Evolutionary conservation across 2,797 vertebrate species (phyloP), one percentile per base, ranked within the genome.

Genomic region (Morus bassanus): DNA sequence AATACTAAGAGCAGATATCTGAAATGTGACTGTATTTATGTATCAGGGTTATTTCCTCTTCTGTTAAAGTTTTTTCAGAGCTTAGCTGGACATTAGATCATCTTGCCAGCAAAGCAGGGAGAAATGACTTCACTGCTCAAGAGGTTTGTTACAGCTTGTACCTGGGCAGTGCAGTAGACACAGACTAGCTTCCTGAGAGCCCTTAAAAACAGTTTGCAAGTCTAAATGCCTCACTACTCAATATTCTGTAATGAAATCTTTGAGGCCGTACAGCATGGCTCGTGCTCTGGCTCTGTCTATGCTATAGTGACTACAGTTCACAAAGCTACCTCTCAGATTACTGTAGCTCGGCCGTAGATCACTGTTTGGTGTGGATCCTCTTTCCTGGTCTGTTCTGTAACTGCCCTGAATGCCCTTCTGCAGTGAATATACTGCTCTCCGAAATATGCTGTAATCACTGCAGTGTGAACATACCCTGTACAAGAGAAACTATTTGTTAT

Each of bases 261-360:
- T 28, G 30, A 61, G 64, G n/a, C n/a, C 33, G 3, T 22, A 18
- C 17, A 61, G n/a, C 37, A 10, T 1, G 0, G 41, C 46, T 93
- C 0, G 0, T 69, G 41, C 17, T 54, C 43, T 46, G 37, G 5
- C 31, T 70, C 22, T 46, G 33, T 30, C 56, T 39, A 0, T 30
- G 73, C 24, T 79, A 3, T 22, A 27, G 17, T 43, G 27, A 18
- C 35, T 83, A 11, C 35, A 59, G 68, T 17, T 78, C 50, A 72
- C 56, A 72, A 74, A 84, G 61, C 30, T 39, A 2, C 39, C 14
- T 91, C 73, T 67, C 31, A 22, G 21, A 39, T 50, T 8, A 4
- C 43, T 63, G n/a, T 22, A 51, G 68, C 35, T 80, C 2, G 0
- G 46, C 21, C 2, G 0, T 16, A 72, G 24, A 24, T 74, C 57